phyloP scores from a whole-genome alignment of 2,113 vertebrate genomes.

The Piliocolobus tephrosceles region DNA sequence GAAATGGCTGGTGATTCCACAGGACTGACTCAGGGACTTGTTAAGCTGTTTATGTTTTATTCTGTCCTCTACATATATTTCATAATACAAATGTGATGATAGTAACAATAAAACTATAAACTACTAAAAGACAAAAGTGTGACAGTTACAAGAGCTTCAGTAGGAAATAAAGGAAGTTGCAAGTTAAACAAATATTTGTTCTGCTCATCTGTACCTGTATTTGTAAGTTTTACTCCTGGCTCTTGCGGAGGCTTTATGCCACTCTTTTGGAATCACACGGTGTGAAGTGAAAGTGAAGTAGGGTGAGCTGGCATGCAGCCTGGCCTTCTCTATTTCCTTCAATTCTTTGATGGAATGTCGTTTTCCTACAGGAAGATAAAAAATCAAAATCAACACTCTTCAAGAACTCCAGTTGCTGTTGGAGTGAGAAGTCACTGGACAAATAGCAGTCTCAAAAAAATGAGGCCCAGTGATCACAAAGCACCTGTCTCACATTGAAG shows the following conservation, averaged over 20 bases:
- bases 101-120: background rate
- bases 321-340: conserved; percentile 50
- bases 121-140: background rate
- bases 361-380: conserved; percentile 75
- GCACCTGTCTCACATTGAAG: conserved; percentile 78
- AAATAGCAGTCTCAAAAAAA: background rate
- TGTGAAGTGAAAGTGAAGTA: conserved; percentile 48
- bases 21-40: background rate
- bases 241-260: conserved; percentile 27
- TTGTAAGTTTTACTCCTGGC: conserved; percentile 30
- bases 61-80: background rate
- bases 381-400: background rate
- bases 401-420: background rate
- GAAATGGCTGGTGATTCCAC: background rate
- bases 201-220: conserved; percentile 70
- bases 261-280: background rate
- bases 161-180: background rate
- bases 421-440: background rate
- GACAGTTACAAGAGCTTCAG: background rate
- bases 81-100: background rate
- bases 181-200: too few relatives aligned
- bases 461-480: background rate
- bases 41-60: background rate
- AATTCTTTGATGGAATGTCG: conserved; percentile 63
- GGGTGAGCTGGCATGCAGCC: background rate